Evolutionary conservation across 1,140 invertebrate species (phyloP).

Genomic region (Megathymus violae): DNA sequence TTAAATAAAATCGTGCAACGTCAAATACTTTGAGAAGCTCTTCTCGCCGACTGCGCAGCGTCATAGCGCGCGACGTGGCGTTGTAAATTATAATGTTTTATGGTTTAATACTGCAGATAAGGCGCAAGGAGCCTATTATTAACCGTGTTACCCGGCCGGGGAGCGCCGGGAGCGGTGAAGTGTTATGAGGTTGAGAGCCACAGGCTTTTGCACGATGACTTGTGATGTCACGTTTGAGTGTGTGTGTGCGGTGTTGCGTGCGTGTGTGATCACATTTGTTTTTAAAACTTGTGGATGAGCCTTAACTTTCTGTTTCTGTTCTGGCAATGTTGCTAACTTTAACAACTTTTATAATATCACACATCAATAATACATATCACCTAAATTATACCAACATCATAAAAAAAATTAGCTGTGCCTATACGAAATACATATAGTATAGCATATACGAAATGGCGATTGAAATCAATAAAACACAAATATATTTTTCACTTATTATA

Average conservation of each 20-base stretch:
- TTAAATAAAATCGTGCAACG: background rate
- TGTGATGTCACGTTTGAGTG: background rate
- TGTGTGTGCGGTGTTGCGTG: background rate
- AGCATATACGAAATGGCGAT: too few relatives aligned
- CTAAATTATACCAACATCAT: too few relatives aligned
- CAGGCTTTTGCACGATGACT: constrained; percentile 18
- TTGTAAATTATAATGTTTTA: constrained; percentile 83
- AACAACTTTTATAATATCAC: too few relatives aligned
- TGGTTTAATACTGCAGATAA: constrained; percentile 83
- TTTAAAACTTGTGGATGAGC: too few relatives aligned
- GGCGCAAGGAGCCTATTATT: constrained; percentile 79
- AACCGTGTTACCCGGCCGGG: constrained; percentile 67
- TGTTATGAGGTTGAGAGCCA: constrained; percentile 30
- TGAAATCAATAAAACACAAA: too few relatives aligned
- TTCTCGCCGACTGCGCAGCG: constrained; percentile 55
- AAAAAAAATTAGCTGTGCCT: too few relatives aligned
- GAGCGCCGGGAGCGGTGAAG: constrained; percentile 44
- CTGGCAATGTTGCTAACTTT: too few relatives aligned
- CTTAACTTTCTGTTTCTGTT: too few relatives aligned
- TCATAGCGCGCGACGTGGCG: constrained; percentile 65
- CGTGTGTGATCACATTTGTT: too few relatives aligned
- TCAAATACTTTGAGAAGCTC: constrained; percentile 49
- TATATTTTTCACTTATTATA: too few relatives aligned
- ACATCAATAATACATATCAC: too few relatives aligned
- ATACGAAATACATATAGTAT: too few relatives aligned